phyloP scores from a whole-genome alignment of 2,888 invertebrate species.

The Plagodis dolabraria region DNA sequence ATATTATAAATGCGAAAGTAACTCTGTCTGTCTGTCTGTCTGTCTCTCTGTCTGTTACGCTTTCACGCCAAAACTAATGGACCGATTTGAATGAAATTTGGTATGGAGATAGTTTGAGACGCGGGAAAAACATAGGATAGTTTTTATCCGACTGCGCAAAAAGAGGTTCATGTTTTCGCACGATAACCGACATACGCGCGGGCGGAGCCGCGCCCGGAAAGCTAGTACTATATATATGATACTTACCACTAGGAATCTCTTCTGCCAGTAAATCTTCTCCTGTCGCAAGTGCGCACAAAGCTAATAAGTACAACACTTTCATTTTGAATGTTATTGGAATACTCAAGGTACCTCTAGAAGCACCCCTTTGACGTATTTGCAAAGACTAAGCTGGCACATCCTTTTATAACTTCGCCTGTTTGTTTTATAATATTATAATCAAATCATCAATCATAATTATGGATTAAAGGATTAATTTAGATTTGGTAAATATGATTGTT shows the following conservation, averaged over 20 bases:
- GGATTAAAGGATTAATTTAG: slow-evolving; percentile 10
- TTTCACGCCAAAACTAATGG: no score
- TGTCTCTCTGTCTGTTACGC: no score
- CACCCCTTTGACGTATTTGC: slow-evolving; percentile 6
- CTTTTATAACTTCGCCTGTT: slow-evolving; percentile 13
- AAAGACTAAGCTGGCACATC: background rate
- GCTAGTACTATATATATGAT: no score
- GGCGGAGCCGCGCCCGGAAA: no score
- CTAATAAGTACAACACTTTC: slow-evolving; percentile 28
- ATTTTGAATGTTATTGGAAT: slow-evolving; percentile 15
- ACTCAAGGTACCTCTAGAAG: slow-evolving; percentile 2
- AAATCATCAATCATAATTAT: slow-evolving; percentile 21
- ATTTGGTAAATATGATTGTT: background rate
- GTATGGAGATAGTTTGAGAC: no score
- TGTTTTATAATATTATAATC: slow-evolving; percentile 13
- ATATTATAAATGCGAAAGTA: no score
- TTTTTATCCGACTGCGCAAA: no score
- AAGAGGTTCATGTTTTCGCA: no score
- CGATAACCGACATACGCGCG: no score
- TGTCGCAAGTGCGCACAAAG: slow-evolving; percentile 25
- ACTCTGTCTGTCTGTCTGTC: no score
- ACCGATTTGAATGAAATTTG: no score
- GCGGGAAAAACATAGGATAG: no score
- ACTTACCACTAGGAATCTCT: slow-evolving; percentile 28
- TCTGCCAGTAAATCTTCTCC: slow-evolving; percentile 22